Conservation (phyloP, 2,113 vertebrate species). For the Cisticola juncidis region DNA sequence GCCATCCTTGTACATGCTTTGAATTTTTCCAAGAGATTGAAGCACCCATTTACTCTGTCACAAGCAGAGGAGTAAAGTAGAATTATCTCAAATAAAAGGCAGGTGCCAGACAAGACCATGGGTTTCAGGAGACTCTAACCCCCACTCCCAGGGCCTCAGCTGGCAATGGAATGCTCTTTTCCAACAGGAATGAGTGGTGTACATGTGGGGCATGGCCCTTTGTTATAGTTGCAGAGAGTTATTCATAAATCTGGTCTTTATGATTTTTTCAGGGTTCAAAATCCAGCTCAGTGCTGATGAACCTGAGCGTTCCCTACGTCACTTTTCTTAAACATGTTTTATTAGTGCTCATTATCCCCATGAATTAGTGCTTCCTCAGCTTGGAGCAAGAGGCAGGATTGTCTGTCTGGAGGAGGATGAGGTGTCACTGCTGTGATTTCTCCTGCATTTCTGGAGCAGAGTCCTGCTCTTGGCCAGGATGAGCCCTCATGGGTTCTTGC, state of each 20-base stretch:
- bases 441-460: neutral
- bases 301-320: rapidly evolving
- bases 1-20: neutral
- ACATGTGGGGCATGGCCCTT: rapidly evolving
- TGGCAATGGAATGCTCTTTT: neutral
- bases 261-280: neutral
- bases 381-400: neutral
- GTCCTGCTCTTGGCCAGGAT: neutral
- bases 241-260: neutral
- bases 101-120: rapidly evolving
- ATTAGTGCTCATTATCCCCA: neutral
- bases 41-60: neutral
- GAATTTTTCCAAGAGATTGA: neutral
- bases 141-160: neutral
- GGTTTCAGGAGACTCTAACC: neutral
- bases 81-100: neutral
- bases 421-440: neutral
- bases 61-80: neutral
- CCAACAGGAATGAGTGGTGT: neutral
- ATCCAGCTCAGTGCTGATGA: neutral
- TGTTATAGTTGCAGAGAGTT: rapidly evolving
- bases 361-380: neutral
- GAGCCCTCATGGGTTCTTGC: rapidly evolving
- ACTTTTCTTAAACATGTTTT: rapidly evolving
- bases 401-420: neutral